Conservation (phyloP, 2,888 invertebrate species). For the Melieria crassipennis region DNA sequence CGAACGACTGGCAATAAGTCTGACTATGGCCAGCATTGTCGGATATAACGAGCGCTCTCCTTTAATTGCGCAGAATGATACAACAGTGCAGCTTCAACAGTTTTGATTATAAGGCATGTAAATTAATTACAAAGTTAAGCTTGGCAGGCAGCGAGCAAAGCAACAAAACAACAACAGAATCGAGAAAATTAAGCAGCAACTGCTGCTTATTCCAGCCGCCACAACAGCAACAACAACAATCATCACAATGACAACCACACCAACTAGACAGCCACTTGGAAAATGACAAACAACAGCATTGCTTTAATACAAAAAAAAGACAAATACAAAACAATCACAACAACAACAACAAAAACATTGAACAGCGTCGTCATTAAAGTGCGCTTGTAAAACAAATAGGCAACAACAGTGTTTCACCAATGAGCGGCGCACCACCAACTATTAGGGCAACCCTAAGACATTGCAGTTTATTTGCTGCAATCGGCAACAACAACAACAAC, state of each 20-base stretch:
- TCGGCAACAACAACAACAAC: conserved; percentile 1
- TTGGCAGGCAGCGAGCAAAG: conserved; percentile 20
- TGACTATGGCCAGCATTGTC: no score
- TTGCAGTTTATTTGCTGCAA: no score
- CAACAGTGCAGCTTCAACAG: no score
- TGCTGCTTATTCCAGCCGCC: conserved; percentile 14
- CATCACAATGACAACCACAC: conserved; percentile 28
- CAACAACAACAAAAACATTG: conserved; percentile 33
- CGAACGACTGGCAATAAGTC: no score
- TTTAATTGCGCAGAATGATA: no score
- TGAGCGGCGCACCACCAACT: no score
- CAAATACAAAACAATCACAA: background rate
- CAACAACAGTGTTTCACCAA: background rate
- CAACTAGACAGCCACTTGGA: background rate
- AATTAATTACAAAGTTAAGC: no score
- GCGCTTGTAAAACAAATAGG: conserved; percentile 47
- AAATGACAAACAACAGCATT: background rate
- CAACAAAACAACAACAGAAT: conserved; percentile 7
- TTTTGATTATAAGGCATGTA: no score
- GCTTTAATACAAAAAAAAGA: background rate
- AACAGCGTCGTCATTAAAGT: conserved; percentile 44
- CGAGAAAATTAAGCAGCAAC: background rate
- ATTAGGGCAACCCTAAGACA: no score
- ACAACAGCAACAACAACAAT: conserved; percentile 39
- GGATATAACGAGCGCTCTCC: no score